Evolutionary conservation across 2,113 vertebrate genomes (phyloP).

Genomic region (Trinectes maculatus): DNA sequence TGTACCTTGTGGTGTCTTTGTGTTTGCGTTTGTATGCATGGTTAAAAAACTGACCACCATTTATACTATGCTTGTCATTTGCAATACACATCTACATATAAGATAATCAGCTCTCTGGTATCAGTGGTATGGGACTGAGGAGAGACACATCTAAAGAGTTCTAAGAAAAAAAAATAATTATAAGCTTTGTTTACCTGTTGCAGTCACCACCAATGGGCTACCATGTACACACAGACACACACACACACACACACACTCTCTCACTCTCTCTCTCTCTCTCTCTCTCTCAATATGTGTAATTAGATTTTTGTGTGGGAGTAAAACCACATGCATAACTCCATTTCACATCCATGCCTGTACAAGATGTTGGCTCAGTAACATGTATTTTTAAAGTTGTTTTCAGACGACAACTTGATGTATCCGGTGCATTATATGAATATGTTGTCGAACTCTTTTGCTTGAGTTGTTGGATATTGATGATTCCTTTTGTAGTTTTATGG

Average conservation of each 20-base stretch:
- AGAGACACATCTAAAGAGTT: background rate
- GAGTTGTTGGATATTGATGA: background rate
- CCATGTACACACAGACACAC: slow-evolving; percentile 30
- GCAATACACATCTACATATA: slow-evolving; percentile 33
- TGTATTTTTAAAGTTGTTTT: slow-evolving; percentile 15
- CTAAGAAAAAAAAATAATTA: slow-evolving; percentile 37
- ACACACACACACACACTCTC: slow-evolving; percentile 8
- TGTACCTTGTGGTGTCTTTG: slow-evolving; percentile 53
- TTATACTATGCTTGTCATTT: slow-evolving; percentile 48
- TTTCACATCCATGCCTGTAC: slow-evolving; percentile 4
- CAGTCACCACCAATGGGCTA: slow-evolving; percentile 32
- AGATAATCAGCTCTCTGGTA: slow-evolving; percentile 14
- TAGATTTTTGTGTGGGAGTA: slow-evolving; percentile 2
- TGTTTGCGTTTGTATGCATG: slow-evolving; percentile 23
- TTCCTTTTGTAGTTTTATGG: background rate
- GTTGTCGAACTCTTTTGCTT: background rate
- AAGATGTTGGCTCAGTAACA: slow-evolving; percentile 25
- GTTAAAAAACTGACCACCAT: slow-evolving; percentile 28
- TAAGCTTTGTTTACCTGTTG: slow-evolving; percentile 30
- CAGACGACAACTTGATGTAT: background rate
- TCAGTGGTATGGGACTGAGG: slow-evolving; percentile 6
- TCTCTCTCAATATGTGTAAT: background rate
- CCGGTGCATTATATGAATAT: background rate
- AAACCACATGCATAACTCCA: background rate
- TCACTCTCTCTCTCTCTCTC: background rate